A percentile compares a stretch with the other conserved stretches of the same genome.
phyloP scores from a whole-genome alignment of 2,797 vertebrate species.

The Decapterus maruadsi region DNA sequence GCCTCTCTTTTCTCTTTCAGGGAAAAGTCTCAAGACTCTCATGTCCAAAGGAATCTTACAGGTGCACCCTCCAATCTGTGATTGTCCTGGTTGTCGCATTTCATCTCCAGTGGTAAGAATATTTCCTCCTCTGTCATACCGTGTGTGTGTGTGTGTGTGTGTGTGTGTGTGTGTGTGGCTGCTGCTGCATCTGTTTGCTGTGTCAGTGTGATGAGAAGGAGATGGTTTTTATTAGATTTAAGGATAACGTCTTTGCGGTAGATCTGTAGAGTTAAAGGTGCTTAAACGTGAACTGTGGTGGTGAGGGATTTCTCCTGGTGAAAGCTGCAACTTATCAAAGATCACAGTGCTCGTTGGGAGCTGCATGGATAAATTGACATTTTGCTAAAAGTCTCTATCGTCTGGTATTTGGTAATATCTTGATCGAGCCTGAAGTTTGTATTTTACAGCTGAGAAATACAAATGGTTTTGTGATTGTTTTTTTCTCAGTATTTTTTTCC shows the following conservation, averaged over 20 bases:
- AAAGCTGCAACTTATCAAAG: slow-evolving; percentile 10
- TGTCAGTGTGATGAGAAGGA: neutral
- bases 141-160: too few relatives aligned
- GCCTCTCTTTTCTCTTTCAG: slow-evolving; percentile 77
- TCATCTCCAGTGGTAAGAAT: slow-evolving; percentile 99
- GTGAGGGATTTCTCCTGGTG: neutral
- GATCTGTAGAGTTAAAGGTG: neutral
- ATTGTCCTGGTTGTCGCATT: slow-evolving; percentile 99
- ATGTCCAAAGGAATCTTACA: slow-evolving; percentile 99
- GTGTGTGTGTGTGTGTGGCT: too few relatives aligned
- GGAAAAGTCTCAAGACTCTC: slow-evolving; percentile 99
- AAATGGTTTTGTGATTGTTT: slow-evolving; percentile 6
- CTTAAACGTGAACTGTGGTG: neutral
- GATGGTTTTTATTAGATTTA: slow-evolving; percentile 8
- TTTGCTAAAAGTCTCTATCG: neutral
- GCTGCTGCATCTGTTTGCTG: neutral
- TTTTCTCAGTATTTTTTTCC: neutral
- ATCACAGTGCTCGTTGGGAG: neutral
- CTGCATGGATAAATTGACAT: neutral
- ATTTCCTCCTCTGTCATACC: slow-evolving; percentile 55
- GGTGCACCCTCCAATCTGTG: slow-evolving; percentile 99
- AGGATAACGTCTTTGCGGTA: neutral
- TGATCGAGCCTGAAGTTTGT: neutral
- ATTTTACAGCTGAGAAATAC: neutral
- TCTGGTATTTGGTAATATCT: neutral